Conservation (phyloP, 1,140 invertebrate genomes). For the Uloborus diversus region DNA sequence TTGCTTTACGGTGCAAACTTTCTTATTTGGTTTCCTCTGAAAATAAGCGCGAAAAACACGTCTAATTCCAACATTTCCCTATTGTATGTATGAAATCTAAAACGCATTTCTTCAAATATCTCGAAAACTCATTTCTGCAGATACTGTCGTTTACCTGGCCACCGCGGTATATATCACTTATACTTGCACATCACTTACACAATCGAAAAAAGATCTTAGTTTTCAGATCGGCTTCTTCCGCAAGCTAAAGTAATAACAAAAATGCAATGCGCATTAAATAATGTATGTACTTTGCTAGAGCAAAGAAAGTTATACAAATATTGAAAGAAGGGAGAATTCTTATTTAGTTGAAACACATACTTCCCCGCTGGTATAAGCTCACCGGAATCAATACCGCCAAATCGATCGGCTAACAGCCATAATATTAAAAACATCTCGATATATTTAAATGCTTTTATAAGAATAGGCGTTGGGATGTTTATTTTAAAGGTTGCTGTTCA, state of each 20-base stretch:
- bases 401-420: neutral
- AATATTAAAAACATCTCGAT: neutral
- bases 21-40: no score
- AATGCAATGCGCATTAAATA: neutral
- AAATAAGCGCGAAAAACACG: no score
- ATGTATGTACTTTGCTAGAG: neutral
- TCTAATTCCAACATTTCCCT: no score
- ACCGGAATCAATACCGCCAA: neutral
- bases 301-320: neutral
- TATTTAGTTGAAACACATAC: neutral
- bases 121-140: no score
- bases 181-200: no score
- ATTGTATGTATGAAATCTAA: no score
- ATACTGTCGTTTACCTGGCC: no score
- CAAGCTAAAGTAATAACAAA: neutral
- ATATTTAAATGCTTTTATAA: neutral
- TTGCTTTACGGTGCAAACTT: no score
- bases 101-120: no score
- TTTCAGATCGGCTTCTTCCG: no score
- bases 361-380: neutral
- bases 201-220: no score
- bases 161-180: no score
- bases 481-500: neutral
- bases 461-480: neutral
- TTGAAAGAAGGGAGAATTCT: neutral